Evolutionary conservation across 2,888 invertebrate species (phyloP).

Genomic region (Auanema sp.): DNA sequence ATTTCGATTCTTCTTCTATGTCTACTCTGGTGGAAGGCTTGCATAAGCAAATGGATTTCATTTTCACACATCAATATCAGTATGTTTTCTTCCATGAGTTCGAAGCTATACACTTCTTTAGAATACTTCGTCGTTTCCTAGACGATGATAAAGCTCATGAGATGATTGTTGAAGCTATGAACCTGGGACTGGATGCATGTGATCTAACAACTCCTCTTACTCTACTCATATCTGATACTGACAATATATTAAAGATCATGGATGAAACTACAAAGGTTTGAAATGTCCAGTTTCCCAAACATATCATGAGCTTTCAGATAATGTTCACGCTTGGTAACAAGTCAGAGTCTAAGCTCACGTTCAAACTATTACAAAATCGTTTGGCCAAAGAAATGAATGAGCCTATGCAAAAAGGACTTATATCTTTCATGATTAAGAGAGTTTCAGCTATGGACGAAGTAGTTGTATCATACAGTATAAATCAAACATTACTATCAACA

Average conservation of each 20-base stretch:
- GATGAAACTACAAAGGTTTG: too few species aligned
- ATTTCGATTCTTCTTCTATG: conserved; percentile 13
- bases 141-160: conserved; percentile 13
- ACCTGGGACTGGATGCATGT: conserved; percentile 20
- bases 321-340: too few species aligned
- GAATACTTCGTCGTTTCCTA: conserved; percentile 26
- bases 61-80: conserved; percentile 20
- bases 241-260: neutral
- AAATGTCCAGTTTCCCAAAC: too few species aligned
- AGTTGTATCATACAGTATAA: too few species aligned
- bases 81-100: neutral
- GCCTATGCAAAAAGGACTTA: too few species aligned
- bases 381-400: too few species aligned
- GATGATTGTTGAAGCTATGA: conserved; percentile 16
- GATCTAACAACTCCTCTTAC: conserved; percentile 18
- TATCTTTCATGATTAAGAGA: too few species aligned
- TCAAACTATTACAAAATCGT: too few species aligned
- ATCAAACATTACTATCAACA: too few species aligned
- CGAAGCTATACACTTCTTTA: neutral
- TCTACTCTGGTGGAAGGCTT: conserved; percentile 12
- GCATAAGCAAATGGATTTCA: conserved; percentile 24
- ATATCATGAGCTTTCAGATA: too few species aligned
- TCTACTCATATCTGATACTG: conserved; percentile 15
- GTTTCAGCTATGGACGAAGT: too few species aligned
- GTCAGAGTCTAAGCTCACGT: too few species aligned